Base-by-base conservation (phyloP, 64 coral and sea anemone genomes). In the Pachyseris speciosa region DNA sequence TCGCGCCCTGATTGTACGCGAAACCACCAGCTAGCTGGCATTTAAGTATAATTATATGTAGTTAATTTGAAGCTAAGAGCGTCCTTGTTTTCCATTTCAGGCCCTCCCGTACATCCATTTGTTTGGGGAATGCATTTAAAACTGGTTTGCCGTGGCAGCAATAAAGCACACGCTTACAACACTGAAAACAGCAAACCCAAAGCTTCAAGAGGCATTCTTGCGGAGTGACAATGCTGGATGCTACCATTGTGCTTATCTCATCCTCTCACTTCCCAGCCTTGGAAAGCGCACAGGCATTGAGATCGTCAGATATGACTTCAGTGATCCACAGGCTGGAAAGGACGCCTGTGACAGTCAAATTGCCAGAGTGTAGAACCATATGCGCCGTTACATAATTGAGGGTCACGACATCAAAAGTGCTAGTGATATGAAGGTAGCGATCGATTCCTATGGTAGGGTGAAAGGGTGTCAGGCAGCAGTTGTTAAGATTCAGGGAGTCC, bases 91-190 rank as follows among this genome's bases (percentile, higher is more conserved):
- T 37, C 15, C 31, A 70, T 52, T 55, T 83, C 59, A 75, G 86
- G 40, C 67, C 16, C 20, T 39, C 20, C 75, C 69, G 1, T 88
- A 64, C 11, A 24, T 77, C 60, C 86, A 88, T 32, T 41, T 77
- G 33, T 88, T 77, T 39, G 67, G 76, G 49, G 33, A 76, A 57
- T 88, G 86, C 73, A 76, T 52, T 43, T 71, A 88, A 67, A 88
- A 88, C 69, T 88, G 86, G 86, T 88, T 88, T 88, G 86, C 86
- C 28, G 67, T 87, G 20, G 83, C 63, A 66, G 43, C 69, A 0
- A 26, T 86, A 25, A 63, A 88, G 37, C 9, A 74, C 29, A 31
- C 41, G 13, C 30, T 88, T 32, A 17, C 34, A 5, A 30, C 20
- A 1, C 22, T 88, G 15, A 88, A 87, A 37, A 69, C 28, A 9